Base-by-base conservation (phyloP, 2,797 vertebrate genomes). In the Rhinoraja longicauda region DNA sequence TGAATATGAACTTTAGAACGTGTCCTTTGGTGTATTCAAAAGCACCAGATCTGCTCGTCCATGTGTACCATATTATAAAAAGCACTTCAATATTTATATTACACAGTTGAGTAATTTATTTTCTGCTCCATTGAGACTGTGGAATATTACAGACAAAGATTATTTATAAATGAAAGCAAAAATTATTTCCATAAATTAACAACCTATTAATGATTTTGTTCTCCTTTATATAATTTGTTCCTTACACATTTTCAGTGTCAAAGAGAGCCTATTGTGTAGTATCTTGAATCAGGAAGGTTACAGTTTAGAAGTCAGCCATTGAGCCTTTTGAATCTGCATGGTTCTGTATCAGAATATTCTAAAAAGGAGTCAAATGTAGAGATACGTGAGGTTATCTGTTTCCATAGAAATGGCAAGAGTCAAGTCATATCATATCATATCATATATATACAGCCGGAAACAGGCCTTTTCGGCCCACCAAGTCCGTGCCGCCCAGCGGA, bases 81-180 rank as follows among this genome's bases (percentile, higher is more conserved):
- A 53, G 17, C 57, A 17, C 82, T 84, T 53, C 53, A 59, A 3
- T 84, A 84, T 57, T 86, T 86, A 59, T 62, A 86, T n/a, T n/a
- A n/a, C 7, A n/a, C 8, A n/a, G 57, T 86, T 86, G 29, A 62
- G 57, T 29, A 84, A 2, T 39, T 32, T 29, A 15, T 57, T 86
- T 62, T 62, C 26, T 53, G 21, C 21, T 19, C 19, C 39, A 53
- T 81, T 81, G 53, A 53, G 78, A 53, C 24, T 9, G 78, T 29
- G 15, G 29, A n/a, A n/a, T n/a, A 17, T 62, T 62, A 1, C 82
- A 86, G 29, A 62, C 4, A n/a, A 53, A 57, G 29, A 86, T 86
- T 62, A 62, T 81, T 53, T 81, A 53, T 81, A 39, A 29, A 62
- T 86, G 57, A 7, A 86, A 86, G n/a, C 82, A n/a, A 86, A 86